Conservation (phyloP, 2,113 vertebrate species). For the Burhinus bistriatus region DNA sequence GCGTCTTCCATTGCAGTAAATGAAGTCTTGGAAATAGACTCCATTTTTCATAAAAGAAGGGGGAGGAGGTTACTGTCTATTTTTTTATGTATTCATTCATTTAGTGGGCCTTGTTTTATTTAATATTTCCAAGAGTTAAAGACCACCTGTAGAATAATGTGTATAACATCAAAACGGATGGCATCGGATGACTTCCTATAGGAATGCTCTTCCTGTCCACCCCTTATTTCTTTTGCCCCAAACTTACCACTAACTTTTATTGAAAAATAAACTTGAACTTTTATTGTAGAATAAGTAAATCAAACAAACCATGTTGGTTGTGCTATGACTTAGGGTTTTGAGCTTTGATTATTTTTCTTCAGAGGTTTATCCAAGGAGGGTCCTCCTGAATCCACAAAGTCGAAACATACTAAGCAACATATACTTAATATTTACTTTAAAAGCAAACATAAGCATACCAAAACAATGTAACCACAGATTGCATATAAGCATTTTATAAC, state of each 20-base stretch:
- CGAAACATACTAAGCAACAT: background rate
- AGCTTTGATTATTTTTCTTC: background rate
- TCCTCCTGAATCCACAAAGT: background rate
- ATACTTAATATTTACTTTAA: background rate
- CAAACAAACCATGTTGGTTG: rapidly evolving
- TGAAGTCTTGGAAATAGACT: background rate
- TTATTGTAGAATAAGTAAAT: background rate
- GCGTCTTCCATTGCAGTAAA: background rate
- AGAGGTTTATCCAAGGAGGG: background rate
- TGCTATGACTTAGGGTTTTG: background rate
- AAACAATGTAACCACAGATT: rapidly evolving
- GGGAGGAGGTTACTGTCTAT: background rate
- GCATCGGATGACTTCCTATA: rapidly evolving
- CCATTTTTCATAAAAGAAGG: rapidly evolving
- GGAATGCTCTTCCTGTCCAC: rapidly evolving
- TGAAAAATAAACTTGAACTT: background rate
- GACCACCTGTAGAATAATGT: background rate
- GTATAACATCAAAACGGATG: background rate
- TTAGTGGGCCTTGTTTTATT: background rate
- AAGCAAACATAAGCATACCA: background rate
- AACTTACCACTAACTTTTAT: background rate
- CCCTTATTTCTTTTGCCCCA: rapidly evolving
- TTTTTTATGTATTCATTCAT: background rate
- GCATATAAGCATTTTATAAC: background rate
- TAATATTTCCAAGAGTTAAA: background rate